A percentile compares a stretch with the other conserved stretches of the same genome.
phyloP scores from a whole-genome alignment of 2,113 vertebrate species.

The Mungos mungo region DNA sequence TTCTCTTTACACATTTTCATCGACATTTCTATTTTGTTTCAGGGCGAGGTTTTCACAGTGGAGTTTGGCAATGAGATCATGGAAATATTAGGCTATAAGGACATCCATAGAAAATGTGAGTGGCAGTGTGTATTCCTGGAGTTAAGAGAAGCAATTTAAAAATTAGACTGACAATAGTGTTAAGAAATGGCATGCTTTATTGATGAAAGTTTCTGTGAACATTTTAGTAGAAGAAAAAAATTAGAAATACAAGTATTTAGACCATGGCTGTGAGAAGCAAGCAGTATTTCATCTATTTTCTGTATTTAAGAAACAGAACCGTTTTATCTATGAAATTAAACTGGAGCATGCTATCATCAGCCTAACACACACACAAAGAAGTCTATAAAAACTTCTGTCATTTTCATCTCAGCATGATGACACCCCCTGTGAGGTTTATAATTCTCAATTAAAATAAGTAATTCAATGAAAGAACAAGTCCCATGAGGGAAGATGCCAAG shows the following conservation, averaged over 20 bases:
- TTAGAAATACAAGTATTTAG: conserved; percentile 71
- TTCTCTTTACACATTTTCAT: conserved; percentile 78
- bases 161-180: conserved; percentile 69
- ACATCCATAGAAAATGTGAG: conserved; percentile 76
- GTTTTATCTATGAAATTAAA: conserved; percentile 71
- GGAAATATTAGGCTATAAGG: conserved; percentile 76
- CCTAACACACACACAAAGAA: conserved; percentile 61
- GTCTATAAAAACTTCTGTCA: conserved; percentile 67
- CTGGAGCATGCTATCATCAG: conserved; percentile 73
- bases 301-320: conserved; percentile 69
- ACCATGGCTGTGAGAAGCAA: conserved; percentile 62
- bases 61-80: conserved; percentile 76
- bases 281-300: conserved; percentile 65
- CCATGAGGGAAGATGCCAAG: conserved; percentile 51
- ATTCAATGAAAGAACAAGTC: conserved; percentile 80
- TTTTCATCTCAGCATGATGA: conserved; percentile 77
- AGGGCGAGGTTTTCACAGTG: conserved; percentile 57
- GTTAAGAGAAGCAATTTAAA: conserved; percentile 78
- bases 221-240: conserved; percentile 70
- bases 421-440: conserved; percentile 75
- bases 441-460: conserved; percentile 84
- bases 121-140: conserved; percentile 72
- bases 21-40: conserved; percentile 72
- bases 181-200: conserved; percentile 58
- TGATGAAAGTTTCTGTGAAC: conserved; percentile 68